Percentiles rank a stretch among this genome's conserved stretches.
phyloP scores from a whole-genome alignment of 2,113 vertebrate genomes.

The Eulemur macaco region DNA sequence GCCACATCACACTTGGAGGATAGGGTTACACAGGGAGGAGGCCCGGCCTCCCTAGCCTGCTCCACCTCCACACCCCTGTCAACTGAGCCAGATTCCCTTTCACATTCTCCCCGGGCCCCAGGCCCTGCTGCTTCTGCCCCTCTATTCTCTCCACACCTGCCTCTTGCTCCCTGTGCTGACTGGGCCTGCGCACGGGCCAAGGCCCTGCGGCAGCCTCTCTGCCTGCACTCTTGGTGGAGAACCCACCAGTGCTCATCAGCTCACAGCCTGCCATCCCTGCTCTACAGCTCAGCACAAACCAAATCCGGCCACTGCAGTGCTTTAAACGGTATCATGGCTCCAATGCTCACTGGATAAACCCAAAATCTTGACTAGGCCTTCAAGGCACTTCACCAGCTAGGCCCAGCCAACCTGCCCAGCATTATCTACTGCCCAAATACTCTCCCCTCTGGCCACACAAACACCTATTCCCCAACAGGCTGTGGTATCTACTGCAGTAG shows the following conservation, averaged over 20 bases:
- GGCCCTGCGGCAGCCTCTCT: neutral
- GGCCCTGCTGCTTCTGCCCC: neutral
- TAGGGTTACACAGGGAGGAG: rapidly evolving
- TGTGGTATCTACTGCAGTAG: neutral
- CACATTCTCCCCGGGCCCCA: neutral
- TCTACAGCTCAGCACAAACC: neutral
- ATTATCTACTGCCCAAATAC: neutral
- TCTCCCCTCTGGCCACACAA: neutral
- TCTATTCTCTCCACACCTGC: neutral
- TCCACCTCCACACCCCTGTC: neutral
- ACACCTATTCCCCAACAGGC: neutral
- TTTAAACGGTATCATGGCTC: neutral
- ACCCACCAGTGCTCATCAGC: neutral
- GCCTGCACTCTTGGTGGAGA: neutral
- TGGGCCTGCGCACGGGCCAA: neutral
- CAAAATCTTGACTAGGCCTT: neutral
- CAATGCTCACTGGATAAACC: neutral
- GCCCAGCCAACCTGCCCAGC: neutral
- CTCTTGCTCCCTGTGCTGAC: neutral
- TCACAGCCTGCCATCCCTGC: neutral
- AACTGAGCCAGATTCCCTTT: neutral
- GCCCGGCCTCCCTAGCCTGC: neutral
- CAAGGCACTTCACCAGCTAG: neutral
- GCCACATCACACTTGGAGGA: neutral
- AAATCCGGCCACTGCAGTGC: neutral